phyloP scores from a whole-genome alignment of 2,797 vertebrate species.

The Megaceryle alcyon region DNA sequence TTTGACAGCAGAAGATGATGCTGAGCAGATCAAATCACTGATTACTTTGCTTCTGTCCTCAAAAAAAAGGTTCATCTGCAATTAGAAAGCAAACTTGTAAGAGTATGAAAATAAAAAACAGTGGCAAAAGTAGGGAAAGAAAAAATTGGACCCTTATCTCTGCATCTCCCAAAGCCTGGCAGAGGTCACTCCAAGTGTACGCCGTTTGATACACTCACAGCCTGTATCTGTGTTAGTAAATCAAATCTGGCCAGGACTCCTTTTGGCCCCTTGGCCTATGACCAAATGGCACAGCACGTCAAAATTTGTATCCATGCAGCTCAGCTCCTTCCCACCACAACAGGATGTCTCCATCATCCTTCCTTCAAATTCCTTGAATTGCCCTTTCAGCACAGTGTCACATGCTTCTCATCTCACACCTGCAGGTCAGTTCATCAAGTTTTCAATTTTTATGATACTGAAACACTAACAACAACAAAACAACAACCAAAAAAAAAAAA shows the following conservation, averaged over 20 bases:
- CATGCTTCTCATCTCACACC: background rate
- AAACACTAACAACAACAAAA: background rate
- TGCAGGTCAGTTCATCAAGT: background rate
- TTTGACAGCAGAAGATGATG: background rate
- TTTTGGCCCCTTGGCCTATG: background rate
- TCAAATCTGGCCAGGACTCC: background rate
- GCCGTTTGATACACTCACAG: background rate
- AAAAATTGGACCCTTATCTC: background rate
- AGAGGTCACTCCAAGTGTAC: background rate
- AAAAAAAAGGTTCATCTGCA: background rate
- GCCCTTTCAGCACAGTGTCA: background rate
- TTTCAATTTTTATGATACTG: background rate
- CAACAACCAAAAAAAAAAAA: background rate
- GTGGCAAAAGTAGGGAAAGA: background rate
- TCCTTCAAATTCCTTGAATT: background rate
- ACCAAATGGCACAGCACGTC: fast-evolving
- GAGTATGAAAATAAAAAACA: background rate
- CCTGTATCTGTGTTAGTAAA: background rate
- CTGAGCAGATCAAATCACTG: background rate
- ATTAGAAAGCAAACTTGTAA: background rate
- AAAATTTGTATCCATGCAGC: background rate
- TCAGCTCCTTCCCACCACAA: background rate
- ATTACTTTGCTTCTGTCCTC: background rate
- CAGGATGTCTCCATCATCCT: background rate
- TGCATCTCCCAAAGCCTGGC: background rate